Evolutionary conservation across 1,140 invertebrate genomes (phyloP).

Genomic region (Patella vulgata): DNA sequence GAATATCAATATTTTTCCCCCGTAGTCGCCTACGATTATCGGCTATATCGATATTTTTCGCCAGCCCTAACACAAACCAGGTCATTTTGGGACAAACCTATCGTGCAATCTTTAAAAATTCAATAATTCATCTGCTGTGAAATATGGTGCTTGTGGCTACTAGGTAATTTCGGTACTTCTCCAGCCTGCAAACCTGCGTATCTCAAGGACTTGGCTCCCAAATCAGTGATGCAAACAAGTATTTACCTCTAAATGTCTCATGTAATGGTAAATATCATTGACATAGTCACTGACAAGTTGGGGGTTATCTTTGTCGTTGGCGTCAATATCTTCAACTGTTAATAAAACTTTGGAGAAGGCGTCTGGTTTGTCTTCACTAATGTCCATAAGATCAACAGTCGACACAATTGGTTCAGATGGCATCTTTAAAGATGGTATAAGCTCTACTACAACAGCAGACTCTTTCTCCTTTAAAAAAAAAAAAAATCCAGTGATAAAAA

Average conservation of each 20-base stretch:
- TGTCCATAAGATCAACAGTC: constrained; percentile 52
- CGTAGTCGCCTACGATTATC: too few species aligned
- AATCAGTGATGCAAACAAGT: too few species aligned
- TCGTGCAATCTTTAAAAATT: too few species aligned
- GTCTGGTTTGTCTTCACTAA: constrained; percentile 51
- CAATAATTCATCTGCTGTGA: too few species aligned
- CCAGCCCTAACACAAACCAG: too few species aligned
- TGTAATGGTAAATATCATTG: constrained; percentile 85
- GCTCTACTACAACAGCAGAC: constrained; percentile 23
- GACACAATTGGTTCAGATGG: neutral
- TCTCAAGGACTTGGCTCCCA: too few species aligned
- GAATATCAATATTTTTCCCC: too few species aligned
- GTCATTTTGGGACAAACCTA: too few species aligned
- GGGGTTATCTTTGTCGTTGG: constrained; percentile 79
- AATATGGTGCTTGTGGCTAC: too few species aligned
- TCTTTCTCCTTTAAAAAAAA: constrained; percentile 6
- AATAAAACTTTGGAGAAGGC: constrained; percentile 50
- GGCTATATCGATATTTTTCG: too few species aligned
- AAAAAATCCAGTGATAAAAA: neutral
- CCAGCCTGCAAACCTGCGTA: too few species aligned
- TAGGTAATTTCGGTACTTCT: too few species aligned
- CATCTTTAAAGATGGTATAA: constrained; percentile 14
- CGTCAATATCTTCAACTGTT: constrained; percentile 76
- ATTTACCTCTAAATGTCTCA: constrained; percentile 78
- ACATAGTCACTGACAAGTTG: constrained; percentile 83